phyloP scores from a whole-genome alignment of 2,888 invertebrate genomes.

The Philereme transversata region DNA sequence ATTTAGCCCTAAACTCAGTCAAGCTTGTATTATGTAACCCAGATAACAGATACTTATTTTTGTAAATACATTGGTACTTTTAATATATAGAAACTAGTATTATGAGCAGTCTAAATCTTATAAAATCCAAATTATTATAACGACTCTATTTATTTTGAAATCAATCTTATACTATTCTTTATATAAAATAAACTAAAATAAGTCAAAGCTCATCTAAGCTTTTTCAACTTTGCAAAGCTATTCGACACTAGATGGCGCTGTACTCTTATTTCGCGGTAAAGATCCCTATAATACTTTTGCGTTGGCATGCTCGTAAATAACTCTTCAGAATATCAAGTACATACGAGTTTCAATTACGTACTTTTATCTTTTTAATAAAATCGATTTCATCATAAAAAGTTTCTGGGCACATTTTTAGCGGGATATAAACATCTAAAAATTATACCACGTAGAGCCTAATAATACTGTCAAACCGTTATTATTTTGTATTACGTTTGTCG shows the following conservation, averaged over 20 bases:
- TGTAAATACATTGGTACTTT: no score
- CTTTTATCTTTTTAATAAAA: background rate
- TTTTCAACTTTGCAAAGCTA: conserved; percentile 43
- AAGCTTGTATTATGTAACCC: no score
- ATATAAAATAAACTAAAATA: no score
- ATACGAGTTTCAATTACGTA: background rate
- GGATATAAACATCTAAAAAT: background rate
- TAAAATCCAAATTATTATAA: no score
- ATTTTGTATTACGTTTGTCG: background rate
- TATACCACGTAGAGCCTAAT: background rate
- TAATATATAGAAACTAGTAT: no score
- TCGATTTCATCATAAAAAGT: background rate
- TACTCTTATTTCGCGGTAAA: background rate
- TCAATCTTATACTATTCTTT: no score
- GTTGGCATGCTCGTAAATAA: background rate
- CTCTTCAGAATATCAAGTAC: background rate
- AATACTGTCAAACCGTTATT: no score
- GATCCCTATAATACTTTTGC: background rate
- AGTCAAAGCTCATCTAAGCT: conserved; percentile 6
- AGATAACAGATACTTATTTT: no score
- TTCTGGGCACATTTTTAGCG: background rate
- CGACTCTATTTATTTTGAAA: no score
- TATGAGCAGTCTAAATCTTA: no score
- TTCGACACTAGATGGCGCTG: conserved; percentile 55
- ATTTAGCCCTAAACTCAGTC: no score